Percentiles rank a stretch among this genome's conserved stretches.
These are phyloP conservation scores for Polyommatus icarus DNA, from an alignment of 2,888 invertebrate species.

Conservation along the genomic window DNA sequence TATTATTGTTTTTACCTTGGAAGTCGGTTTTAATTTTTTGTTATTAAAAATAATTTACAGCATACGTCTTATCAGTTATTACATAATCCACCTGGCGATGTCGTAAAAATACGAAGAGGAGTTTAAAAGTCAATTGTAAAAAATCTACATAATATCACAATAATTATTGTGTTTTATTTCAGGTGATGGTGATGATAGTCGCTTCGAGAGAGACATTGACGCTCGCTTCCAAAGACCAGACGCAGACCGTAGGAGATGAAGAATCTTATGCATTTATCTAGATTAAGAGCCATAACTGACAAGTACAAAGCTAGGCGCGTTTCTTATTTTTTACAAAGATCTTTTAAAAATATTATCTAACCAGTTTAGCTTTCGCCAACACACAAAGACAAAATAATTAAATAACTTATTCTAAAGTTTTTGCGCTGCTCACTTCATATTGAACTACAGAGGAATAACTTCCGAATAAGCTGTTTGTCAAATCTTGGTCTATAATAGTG, in stretches of 20 bases:
- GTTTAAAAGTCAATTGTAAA: neutral
- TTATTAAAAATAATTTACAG: too few relatives aligned
- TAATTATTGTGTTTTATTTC: neutral
- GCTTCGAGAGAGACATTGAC: neutral
- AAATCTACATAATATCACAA: neutral
- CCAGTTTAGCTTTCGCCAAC: too few relatives aligned
- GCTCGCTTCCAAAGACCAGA: neutral
- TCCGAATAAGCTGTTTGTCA: neutral
- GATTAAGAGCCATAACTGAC: neutral
- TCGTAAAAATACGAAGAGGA: too few relatives aligned
- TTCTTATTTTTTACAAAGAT: neutral
- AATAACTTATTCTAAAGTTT: too few relatives aligned
- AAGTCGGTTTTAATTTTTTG: too few relatives aligned
- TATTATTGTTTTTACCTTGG: too few relatives aligned
- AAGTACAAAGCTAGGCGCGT: neutral
- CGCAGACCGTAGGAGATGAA: neutral
- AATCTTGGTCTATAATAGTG: neutral
- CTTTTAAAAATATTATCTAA: too few relatives aligned
- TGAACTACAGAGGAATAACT: too few relatives aligned
- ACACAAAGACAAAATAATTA: too few relatives aligned
- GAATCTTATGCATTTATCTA: neutral
- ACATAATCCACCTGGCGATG: too few relatives aligned
- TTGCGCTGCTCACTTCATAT: too few relatives aligned
- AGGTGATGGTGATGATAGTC: neutral
- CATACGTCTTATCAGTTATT: too few relatives aligned